Base-by-base conservation (phyloP, 2,888 invertebrate genomes). In the Antitype chi region DNA sequence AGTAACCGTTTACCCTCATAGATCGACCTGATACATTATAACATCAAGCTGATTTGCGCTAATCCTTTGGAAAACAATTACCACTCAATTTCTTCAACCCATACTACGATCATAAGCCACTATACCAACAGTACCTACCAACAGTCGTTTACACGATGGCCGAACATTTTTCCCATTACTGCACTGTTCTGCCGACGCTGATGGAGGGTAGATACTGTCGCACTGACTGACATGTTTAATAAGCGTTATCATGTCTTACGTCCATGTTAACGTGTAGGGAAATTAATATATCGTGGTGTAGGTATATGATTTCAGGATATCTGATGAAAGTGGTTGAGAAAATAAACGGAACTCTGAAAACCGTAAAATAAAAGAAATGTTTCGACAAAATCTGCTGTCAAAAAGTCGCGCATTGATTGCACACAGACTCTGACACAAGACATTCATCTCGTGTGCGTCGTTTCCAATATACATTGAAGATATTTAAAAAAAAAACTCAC, bases 171-270 rank as follows among this genome's bases (percentile, higher is more conserved):
- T 94, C 94, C 93, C 92, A 92, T 93, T 93, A 90, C 88, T 86
- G 92, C 89, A 88, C 85, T 88, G 92, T 90, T 90, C 87, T 87
- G 88, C 87, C 88, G 84, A 49, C 49, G 95, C 63, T 43, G 96
- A 95, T 95, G 87, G 92, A 93, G 96, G 96, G 96, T 94, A 96
- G 96, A 96, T 96, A 94, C 85, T 93, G 96, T 96, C 96, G 86
- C 85, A 85, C 88, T 90, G 94, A 93, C 91, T 94, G 96, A 95
- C 95, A 92, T 93, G 94, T 94, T 95, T 96, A 96, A 96, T 96
- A 96, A 96, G 95, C 94, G 92, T 92, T 96, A 96, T 96, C 96
- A 93, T 93, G 92, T 93, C 92, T 91, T 91, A 89, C 91, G 78
- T 88, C 84, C 85, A 78, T 83, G 78, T 77, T 66, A 71, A 69